Conservation (phyloP, 2,888 invertebrate genomes). For the Augochlorella aurata region DNA sequence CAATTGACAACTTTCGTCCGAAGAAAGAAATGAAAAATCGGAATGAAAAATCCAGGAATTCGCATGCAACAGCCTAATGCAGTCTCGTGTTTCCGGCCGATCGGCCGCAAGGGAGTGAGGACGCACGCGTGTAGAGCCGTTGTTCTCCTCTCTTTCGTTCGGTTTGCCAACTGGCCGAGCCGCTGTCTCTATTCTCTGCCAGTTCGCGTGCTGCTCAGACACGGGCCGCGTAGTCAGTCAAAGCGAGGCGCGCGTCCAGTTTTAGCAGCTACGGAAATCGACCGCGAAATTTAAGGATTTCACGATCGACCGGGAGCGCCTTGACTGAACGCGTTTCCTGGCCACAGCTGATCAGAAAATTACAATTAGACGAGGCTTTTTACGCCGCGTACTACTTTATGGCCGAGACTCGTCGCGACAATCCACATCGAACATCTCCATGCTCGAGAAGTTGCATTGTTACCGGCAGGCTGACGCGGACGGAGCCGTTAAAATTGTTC, state of each 20-base stretch:
- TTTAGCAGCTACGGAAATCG: neutral
- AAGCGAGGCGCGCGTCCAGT: neutral
- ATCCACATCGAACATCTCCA: neutral
- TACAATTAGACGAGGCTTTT: neutral
- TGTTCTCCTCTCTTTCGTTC: constrained; percentile 30
- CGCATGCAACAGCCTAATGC: neutral
- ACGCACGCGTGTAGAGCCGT: neutral
- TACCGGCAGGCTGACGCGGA: neutral
- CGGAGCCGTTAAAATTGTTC: constrained; percentile 3
- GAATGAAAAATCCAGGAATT: neutral
- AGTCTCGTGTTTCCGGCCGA: neutral
- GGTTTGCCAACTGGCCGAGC: constrained; percentile 67
- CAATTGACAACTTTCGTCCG: neutral
- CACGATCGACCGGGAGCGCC: neutral
- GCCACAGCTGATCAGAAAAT: neutral
- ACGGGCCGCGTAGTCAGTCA: constrained; percentile 42
- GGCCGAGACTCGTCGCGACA: neutral
- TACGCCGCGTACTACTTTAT: neutral
- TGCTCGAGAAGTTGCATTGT: neutral
- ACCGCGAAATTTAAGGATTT: constrained; percentile 7
- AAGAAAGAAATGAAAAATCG: neutral
- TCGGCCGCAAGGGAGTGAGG: neutral
- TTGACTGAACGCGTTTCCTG: neutral
- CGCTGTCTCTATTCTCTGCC: constrained; percentile 66
- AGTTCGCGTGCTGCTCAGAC: constrained; percentile 37